Evolutionary conservation across 2,888 invertebrate genomes (phyloP).

Genomic region (Lycophotia porphyrea): DNA sequence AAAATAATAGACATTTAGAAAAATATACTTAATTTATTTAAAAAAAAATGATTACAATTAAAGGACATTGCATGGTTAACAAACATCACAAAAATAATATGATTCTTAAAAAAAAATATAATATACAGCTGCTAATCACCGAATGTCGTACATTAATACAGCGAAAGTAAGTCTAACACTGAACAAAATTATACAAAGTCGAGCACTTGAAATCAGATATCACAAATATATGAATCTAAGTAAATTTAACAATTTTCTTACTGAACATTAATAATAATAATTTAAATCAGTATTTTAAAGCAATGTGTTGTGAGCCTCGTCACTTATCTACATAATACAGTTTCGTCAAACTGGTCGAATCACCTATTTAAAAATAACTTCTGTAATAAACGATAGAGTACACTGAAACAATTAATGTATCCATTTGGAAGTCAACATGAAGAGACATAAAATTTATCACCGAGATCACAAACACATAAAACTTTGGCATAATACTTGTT

Average conservation of each 20-base stretch:
- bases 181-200: constrained; percentile 36
- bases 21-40: constrained; percentile 80
- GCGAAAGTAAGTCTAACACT: constrained; percentile 46
- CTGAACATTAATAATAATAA: constrained; percentile 47
- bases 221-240: constrained; percentile 24
- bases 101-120: constrained; percentile 68
- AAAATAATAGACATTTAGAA: constrained; percentile 62
- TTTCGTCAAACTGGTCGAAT: constrained; percentile 26
- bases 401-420: constrained; percentile 34
- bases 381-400: constrained; percentile 30
- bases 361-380: constrained; percentile 45
- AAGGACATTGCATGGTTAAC: constrained; percentile 81
- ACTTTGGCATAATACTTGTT: constrained; percentile 46
- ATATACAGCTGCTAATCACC: constrained; percentile 64
- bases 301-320: constrained; percentile 58
- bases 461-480: constrained; percentile 58
- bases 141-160: constrained; percentile 48
- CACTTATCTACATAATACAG: constrained; percentile 49
- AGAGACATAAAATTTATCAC: constrained; percentile 40
- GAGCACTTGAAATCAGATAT: constrained; percentile 41
- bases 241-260: constrained; percentile 34
- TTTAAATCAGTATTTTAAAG: constrained; percentile 59
- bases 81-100: constrained; percentile 79
- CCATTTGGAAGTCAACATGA: constrained; percentile 56
- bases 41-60: constrained; percentile 79